Percentiles rank a stretch among this genome's conserved stretches.
Conservation (phyloP, 2,888 invertebrate species). For the Keiferia lycopersicella region DNA sequence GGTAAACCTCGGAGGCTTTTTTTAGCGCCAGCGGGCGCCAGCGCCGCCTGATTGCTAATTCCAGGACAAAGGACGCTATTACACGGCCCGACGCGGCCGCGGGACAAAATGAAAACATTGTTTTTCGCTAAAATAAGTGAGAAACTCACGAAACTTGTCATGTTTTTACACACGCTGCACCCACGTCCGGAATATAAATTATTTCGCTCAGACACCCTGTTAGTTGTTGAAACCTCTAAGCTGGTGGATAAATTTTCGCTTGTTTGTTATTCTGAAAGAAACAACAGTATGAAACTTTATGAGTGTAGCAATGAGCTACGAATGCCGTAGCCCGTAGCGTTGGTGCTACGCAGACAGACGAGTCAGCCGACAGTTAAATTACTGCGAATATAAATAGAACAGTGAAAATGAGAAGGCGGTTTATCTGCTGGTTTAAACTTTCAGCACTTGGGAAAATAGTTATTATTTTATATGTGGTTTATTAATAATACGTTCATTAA, state of each 20-base stretch:
- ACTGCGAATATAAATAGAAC: constrained; percentile 45
- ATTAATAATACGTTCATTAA: constrained; percentile 4
- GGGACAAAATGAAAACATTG: constrained; percentile 61
- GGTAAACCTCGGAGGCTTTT: constrained; percentile 63
- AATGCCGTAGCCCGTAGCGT: constrained; percentile 44
- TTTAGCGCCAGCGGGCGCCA: constrained; percentile 42
- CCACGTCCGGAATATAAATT: constrained; percentile 26
- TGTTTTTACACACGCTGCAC: constrained; percentile 28
- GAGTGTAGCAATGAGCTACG: constrained; percentile 23
- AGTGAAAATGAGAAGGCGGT: constrained; percentile 39
- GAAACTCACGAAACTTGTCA: constrained; percentile 16
- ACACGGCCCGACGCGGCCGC: constrained; percentile 47
- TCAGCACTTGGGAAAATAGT: neutral
- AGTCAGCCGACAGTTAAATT: constrained; percentile 53
- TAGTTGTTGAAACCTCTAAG: constrained; percentile 17
- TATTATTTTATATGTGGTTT: neutral
- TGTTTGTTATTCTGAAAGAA: constrained; percentile 22
- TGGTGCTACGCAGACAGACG: constrained; percentile 31
- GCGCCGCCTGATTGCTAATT: constrained; percentile 70
- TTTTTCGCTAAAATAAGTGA: constrained; percentile 27
- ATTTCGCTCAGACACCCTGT: constrained; percentile 15
- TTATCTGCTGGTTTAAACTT: constrained; percentile 20
- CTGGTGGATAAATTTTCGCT: constrained; percentile 18
- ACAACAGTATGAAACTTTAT: constrained; percentile 23
- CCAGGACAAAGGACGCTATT: constrained; percentile 71